These are phyloP conservation scores for Lasioglossum lativentre DNA, from an alignment of 2,888 invertebrate genomes.

Conservation along the genomic window DNA sequence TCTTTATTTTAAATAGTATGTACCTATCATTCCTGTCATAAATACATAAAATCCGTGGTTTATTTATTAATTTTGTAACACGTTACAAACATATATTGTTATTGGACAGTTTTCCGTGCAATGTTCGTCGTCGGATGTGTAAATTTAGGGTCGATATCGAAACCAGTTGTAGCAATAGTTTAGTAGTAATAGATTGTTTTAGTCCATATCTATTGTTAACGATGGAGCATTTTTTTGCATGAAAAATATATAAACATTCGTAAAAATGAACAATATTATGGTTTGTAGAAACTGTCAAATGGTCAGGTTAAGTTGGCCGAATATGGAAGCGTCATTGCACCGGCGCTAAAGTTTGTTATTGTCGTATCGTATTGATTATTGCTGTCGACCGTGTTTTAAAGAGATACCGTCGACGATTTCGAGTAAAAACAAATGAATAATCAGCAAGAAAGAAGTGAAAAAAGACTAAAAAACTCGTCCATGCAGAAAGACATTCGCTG, in stretches of 20 bases:
- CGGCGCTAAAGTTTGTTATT: constrained; percentile 74
- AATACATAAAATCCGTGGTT: neutral
- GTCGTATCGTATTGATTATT: constrained; percentile 75
- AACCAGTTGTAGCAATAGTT: neutral
- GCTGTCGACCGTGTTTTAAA: constrained; percentile 53
- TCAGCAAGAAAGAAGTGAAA: constrained; percentile 30
- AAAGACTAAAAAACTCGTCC: constrained; percentile 13
- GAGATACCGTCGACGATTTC: constrained; percentile 31
- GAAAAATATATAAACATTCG: neutral
- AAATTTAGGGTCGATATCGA: neutral
- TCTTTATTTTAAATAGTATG: neutral
- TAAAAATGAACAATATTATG: neutral
- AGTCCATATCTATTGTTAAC: neutral
- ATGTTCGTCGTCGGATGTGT: neutral
- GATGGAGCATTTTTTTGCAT: neutral
- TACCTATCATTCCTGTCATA: neutral
- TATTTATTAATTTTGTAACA: neutral
- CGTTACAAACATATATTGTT: neutral
- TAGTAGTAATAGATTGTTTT: neutral
- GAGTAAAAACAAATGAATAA: constrained; percentile 56
- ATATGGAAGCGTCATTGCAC: constrained; percentile 63
- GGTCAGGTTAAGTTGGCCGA: constrained; percentile 50
- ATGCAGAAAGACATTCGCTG: constrained; percentile 19
- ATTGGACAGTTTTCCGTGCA: neutral
- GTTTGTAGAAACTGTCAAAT: constrained; percentile 23